phyloP scores from a whole-genome alignment of 2,888 invertebrate species.

The Operophtera brumata region DNA sequence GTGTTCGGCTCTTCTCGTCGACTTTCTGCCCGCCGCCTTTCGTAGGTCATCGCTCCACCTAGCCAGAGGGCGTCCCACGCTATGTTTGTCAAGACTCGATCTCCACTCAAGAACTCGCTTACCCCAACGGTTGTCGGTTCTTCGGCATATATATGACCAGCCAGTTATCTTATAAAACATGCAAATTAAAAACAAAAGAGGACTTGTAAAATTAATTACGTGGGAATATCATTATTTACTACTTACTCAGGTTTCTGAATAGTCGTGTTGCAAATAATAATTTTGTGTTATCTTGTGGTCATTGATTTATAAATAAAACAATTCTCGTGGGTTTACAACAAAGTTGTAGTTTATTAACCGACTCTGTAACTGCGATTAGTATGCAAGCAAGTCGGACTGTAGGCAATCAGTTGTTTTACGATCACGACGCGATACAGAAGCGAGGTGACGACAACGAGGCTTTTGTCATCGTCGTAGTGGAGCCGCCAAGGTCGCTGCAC shows the following conservation, averaged over 20 bases:
- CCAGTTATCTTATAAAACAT: not conserved
- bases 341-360: not conserved
- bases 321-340: not conserved
- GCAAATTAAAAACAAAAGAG: not conserved
- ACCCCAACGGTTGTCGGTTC: too few species aligned
- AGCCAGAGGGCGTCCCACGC: too few species aligned
- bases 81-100: too few species aligned
- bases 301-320: not conserved
- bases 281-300: not conserved
- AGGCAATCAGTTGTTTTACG: slow-evolving; percentile 14
- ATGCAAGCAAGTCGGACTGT: not conserved
- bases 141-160: too few species aligned
- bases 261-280: too few species aligned
- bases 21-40: too few species aligned
- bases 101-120: too few species aligned
- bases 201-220: not conserved
- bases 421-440: slow-evolving; percentile 20
- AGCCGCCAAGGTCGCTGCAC: slow-evolving; percentile 52
- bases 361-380: not conserved
- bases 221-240: not conserved
- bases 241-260: too few species aligned
- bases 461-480: slow-evolving; percentile 39
- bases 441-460: slow-evolving; percentile 41
- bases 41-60: too few species aligned
- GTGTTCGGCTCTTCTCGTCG: too few species aligned